Evolutionary conservation across 2,888 invertebrate genomes (phyloP).

Genomic region (Sinodicranocentrus sp.): DNA sequence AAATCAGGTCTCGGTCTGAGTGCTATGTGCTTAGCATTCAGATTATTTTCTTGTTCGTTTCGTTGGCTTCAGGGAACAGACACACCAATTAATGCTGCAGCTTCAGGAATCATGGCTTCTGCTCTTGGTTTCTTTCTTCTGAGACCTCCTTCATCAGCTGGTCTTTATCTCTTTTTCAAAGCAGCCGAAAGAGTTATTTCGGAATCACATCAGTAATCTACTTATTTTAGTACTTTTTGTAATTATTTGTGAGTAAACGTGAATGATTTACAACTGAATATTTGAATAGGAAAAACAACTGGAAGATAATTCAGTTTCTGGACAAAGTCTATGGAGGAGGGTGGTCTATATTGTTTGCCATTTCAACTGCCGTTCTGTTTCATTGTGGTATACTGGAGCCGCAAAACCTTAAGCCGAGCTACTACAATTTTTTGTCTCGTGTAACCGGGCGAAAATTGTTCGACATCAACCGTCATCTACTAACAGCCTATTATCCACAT

Average conservation of each 20-base stretch:
- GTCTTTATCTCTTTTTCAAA: constrained; percentile 75
- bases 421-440: constrained; percentile 88
- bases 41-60: constrained; percentile 75
- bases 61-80: constrained; percentile 76
- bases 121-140: constrained; percentile 74
- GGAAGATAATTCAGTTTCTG: constrained; percentile 72
- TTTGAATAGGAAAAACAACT: constrained; percentile 74
- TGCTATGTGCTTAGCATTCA: constrained; percentile 74
- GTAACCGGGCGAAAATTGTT: constrained; percentile 82
- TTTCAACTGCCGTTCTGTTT: constrained; percentile 88
- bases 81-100: constrained; percentile 71
- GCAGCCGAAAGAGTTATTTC: constrained; percentile 73
- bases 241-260: too few species aligned
- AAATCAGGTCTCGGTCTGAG: constrained; percentile 74
- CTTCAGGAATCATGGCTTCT: constrained; percentile 74
- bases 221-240: too few species aligned
- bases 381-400: constrained; percentile 90
- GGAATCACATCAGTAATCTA: constrained; percentile 75
- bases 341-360: constrained; percentile 84
- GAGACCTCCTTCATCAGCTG: constrained; percentile 73
- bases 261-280: too few species aligned
- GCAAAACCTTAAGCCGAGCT: constrained; percentile 87
- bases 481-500: constrained; percentile 73
- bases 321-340: constrained; percentile 76
- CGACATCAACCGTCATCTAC: constrained; percentile 74